phyloP scores from a whole-genome alignment of 2,797 vertebrate genomes.

The Anguilla pacifica region DNA sequence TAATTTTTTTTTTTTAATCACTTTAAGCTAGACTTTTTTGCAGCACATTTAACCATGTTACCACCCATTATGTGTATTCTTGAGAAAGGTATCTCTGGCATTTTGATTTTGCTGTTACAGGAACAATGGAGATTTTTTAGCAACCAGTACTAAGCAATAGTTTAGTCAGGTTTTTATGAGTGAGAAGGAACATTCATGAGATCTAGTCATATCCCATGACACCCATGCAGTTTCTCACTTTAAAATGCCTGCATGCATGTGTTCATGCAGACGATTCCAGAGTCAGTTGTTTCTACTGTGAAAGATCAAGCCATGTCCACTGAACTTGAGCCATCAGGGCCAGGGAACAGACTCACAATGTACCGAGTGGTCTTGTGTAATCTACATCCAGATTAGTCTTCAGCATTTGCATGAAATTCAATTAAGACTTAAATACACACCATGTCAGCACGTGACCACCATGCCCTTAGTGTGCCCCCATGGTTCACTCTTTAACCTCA shows the following conservation, averaged over 20 bases:
- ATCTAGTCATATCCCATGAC: neutral
- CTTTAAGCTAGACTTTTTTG: too few relatives aligned
- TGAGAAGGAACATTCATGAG: neutral
- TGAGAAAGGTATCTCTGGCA: neutral
- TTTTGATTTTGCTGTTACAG: neutral
- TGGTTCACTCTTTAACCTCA: neutral
- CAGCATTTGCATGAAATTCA: neutral
- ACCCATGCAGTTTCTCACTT: neutral
- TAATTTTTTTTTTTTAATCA: too few relatives aligned
- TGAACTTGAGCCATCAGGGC: neutral
- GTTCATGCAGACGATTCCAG: neutral
- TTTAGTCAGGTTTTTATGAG: neutral
- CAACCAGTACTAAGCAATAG: neutral
- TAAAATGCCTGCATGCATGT: conserved; percentile 9
- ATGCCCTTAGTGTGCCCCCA: neutral
- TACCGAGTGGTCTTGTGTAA: neutral
- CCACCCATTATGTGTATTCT: neutral
- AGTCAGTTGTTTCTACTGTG: neutral
- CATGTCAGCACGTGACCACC: neutral
- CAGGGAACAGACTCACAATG: neutral
- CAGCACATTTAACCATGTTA: neutral
- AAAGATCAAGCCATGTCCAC: neutral
- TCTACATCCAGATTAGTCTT: neutral
- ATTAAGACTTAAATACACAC: neutral
- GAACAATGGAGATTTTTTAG: neutral